Conservation (phyloP, 2,797 vertebrate species). For the Notolabrus celidotus region DNA sequence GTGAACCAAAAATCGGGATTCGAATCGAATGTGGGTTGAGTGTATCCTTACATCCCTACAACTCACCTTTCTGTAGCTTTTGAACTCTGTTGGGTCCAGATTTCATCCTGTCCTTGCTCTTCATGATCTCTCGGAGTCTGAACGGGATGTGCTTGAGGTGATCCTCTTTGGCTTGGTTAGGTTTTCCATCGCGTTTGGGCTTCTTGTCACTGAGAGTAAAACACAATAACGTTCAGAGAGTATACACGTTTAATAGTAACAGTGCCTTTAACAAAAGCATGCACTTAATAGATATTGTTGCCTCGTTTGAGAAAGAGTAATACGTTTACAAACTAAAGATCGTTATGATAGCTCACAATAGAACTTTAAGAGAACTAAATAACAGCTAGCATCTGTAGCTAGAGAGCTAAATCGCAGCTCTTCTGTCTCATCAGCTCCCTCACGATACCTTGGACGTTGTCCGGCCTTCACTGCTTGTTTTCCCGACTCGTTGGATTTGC, state of each 20-base stretch:
- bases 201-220: constrained; percentile 66
- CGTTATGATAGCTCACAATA: too few species aligned
- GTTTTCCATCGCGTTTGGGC: constrained; percentile 79
- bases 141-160: constrained; percentile 92
- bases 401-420: constrained; percentile 10
- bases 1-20: too few species aligned
- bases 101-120: constrained; percentile 88
- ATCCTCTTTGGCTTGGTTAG: constrained; percentile 79
- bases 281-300: too few species aligned
- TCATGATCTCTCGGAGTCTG: constrained; percentile 93
- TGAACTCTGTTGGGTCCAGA: constrained; percentile 37
- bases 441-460: constrained; percentile 59
- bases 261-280: too few species aligned
- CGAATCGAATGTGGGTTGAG: too few species aligned
- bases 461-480: constrained; percentile 39
- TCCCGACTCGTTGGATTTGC: constrained; percentile 8
- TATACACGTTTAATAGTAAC: too few species aligned
- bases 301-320: too few species aligned
- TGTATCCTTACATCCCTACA: too few species aligned
- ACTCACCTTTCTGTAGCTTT: constrained; percentile 74
- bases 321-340: too few species aligned
- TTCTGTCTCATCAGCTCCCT: not conserved
- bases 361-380: too few species aligned
- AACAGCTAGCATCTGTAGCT: constrained; percentile 37
- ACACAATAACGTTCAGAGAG: not conserved